phyloP scores from a whole-genome alignment of 2,888 invertebrate genomes.

The Lasioglossum morio region DNA sequence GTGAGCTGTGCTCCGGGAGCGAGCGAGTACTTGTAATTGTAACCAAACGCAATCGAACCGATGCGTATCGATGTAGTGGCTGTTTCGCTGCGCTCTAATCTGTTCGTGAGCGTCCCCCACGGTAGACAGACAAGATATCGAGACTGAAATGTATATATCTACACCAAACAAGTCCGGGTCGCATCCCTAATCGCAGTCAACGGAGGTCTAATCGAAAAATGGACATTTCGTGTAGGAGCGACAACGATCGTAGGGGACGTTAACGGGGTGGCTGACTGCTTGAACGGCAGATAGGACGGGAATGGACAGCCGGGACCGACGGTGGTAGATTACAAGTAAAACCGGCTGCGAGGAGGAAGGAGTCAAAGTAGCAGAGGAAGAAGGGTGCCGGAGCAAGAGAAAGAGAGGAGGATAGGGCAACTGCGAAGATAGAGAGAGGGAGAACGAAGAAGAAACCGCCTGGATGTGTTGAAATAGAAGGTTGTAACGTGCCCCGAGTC shows the following conservation, averaged over 20 bases:
- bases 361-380: constrained; percentile 30
- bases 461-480: constrained; percentile 39
- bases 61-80: background rate
- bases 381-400: background rate
- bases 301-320: constrained; percentile 31
- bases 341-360: constrained; percentile 50
- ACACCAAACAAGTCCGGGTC: background rate
- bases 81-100: background rate
- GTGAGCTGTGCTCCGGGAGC: background rate
- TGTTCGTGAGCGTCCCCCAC: background rate
- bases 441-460: constrained; percentile 4
- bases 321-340: constrained; percentile 48
- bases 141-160: background rate
- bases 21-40: background rate
- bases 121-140: background rate
- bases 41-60: background rate
- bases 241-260: constrained; percentile 21
- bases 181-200: constrained; percentile 1
- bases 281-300: constrained; percentile 36
- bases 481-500: constrained; percentile 26
- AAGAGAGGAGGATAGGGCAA: background rate
- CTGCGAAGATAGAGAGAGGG: background rate
- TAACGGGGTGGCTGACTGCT: constrained; percentile 35
- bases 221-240: constrained; percentile 8
- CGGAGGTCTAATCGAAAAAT: constrained; percentile 2